Base-by-base conservation (phyloP, 2,797 vertebrate genomes). In the Rhabdomys pumilio region DNA sequence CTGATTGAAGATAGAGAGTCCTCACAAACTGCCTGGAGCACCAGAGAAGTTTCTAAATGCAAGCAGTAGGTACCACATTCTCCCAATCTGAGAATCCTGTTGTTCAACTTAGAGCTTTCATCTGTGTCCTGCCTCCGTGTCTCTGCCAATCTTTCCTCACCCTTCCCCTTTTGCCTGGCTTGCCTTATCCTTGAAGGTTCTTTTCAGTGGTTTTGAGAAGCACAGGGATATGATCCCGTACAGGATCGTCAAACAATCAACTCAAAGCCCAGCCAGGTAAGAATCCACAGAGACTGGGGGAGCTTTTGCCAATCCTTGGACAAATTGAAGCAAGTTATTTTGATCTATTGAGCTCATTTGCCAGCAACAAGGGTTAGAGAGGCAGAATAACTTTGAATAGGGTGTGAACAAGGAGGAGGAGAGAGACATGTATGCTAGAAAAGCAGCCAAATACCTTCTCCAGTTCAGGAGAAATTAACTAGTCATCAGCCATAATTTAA, bases 91-190 rank as follows among this genome's bases (percentile, higher is more conserved):
- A 79, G 63, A 93, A 87, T 82, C 57, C 38, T 50, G n/a, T 34
- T 47, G 22, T 15, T 61, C 13, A n/a, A 44, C 38, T 61, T 61
- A 83, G 80, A 63, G 15, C 75, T 31, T 31, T 38, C 67, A 50
- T 22, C 14, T 67, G 6, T 26, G 19, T 44, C 73, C 91, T 65
- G 14, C n/a, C 65, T 76, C 59, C 57, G 24, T 55, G 34, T 34
- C 22, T 80, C 50, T 88, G 31, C 1, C 17, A 24, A 61, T 90
- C 61, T 87, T 83, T 91, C 59, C 80, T 22, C 22, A n/a, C 12
- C 14, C 26, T 95, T 92, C 57, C 92, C 65, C 17, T 86, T 77
- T 91, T 26, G 38, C 65, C 89, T 83, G 41, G 7, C 26, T 14
- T 85, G 38, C 1, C 1, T 79, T 83, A 41, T 53, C 12, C 10